Percentiles rank a stretch among this genome's conserved stretches.
These are phyloP conservation scores for Tragelaphus scriptus DNA, from an alignment of 2,113 vertebrate genomes.

Conservation along the genomic window DNA sequence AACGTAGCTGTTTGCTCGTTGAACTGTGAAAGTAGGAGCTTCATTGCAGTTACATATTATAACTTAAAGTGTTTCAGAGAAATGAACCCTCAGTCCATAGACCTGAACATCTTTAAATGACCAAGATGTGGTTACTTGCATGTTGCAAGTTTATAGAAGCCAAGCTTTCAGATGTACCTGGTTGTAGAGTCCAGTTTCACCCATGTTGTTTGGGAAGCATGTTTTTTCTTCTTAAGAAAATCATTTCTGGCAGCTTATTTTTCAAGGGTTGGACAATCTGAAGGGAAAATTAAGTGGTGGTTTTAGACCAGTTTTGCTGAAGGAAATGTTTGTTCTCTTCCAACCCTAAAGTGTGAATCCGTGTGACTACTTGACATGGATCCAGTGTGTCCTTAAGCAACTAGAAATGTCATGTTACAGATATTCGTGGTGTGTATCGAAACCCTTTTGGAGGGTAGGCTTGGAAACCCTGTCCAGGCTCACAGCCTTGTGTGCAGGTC, in stretches of 20 bases:
- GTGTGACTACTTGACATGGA: conserved; percentile 25
- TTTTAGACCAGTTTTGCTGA: neutral
- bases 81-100: neutral
- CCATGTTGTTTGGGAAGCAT: neutral
- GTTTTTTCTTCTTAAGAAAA: conserved; percentile 38
- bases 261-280: conserved; percentile 60
- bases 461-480: neutral
- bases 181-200: too few relatives aligned
- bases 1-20: neutral
- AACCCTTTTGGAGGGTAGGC: neutral
- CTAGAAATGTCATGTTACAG: neutral
- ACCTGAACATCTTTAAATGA: neutral
- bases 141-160: neutral
- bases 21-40: neutral
- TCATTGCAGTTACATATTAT: rapidly evolving
- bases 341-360: neutral
- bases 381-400: neutral
- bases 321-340: conserved; percentile 32
- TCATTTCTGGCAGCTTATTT: conserved; percentile 35
- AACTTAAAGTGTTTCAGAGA: neutral
- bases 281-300: conserved; percentile 48
- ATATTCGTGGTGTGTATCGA: neutral
- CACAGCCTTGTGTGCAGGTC: neutral
- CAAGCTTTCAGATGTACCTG: neutral
- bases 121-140: rapidly evolving